Conservation (phyloP, 2,797 vertebrate genomes). For the Pangasius macronema region DNA sequence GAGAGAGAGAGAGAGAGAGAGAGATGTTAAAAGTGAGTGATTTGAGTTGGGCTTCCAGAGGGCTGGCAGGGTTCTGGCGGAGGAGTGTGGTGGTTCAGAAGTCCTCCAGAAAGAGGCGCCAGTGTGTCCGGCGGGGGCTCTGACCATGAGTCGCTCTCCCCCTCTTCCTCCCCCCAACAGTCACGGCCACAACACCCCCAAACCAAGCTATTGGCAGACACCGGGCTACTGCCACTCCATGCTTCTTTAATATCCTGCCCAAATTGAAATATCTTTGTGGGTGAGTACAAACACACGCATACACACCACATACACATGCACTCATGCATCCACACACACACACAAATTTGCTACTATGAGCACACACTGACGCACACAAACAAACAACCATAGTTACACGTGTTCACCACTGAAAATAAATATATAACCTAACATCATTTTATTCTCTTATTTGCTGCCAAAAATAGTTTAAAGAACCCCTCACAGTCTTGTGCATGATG, state of each 20-base stretch:
- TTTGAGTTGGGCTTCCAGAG: slow-evolving; percentile 75
- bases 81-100: slow-evolving; percentile 90
- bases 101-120: slow-evolving; percentile 89
- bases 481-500: slow-evolving; percentile 71
- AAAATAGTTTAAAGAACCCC: slow-evolving; percentile 71
- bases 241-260: slow-evolving; percentile 89
- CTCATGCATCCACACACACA: slow-evolving; percentile 45
- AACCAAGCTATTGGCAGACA: slow-evolving; percentile 81
- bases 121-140: slow-evolving; percentile 84
- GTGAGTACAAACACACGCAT: slow-evolving; percentile 71
- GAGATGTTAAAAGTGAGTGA: slow-evolving; percentile 65
- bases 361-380: slow-evolving; percentile 56
- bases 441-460: slow-evolving; percentile 76
- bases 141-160: slow-evolving; percentile 82
- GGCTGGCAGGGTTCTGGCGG: slow-evolving; percentile 82
- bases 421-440: slow-evolving; percentile 76
- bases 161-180: slow-evolving; percentile 79
- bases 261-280: slow-evolving; percentile 88
- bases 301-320: slow-evolving; percentile 40
- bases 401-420: slow-evolving; percentile 70
- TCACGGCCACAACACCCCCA: slow-evolving; percentile 79
- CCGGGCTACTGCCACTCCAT: slow-evolving; percentile 71
- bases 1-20: slow-evolving; percentile 44
- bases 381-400: slow-evolving; percentile 56
- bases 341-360: slow-evolving; percentile 62